phyloP scores from a whole-genome alignment of 2,113 vertebrate genomes.

The Harpagus bidentatus region DNA sequence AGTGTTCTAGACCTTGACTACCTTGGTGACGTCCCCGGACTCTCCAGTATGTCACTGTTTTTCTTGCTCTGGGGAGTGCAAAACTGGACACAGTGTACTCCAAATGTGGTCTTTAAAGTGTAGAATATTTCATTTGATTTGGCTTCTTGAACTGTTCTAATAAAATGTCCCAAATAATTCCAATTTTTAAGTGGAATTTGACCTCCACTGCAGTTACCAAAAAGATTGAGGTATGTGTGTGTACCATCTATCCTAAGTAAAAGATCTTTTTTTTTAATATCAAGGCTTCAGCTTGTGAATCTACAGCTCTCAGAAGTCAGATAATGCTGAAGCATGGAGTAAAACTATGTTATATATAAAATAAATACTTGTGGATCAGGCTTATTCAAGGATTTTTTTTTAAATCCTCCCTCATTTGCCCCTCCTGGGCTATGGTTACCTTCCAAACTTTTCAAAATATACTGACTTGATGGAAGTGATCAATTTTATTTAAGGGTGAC shows the following conservation, averaged over 20 bases:
- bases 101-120: background rate
- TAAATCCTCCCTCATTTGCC: background rate
- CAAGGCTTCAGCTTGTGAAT: background rate
- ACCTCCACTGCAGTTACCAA: background rate
- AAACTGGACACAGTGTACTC: background rate
- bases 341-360: background rate
- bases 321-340: too few species aligned
- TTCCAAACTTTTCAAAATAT: background rate
- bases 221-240: rapidly evolving
- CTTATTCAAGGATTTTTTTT: background rate
- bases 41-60: background rate
- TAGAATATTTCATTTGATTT: background rate
- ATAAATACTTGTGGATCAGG: background rate
- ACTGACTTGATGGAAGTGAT: background rate
- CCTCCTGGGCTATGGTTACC: background rate
- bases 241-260: background rate
- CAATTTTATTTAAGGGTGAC: background rate
- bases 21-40: background rate
- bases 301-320: background rate
- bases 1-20: background rate
- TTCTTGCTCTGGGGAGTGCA: background rate
- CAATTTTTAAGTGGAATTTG: background rate
- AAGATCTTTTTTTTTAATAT: background rate
- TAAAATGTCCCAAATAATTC: background rate
- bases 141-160: background rate